These are phyloP conservation scores for Lottia gigantea DNA, from an alignment of 2,888 invertebrate species.

Conservation along the genomic window DNA sequence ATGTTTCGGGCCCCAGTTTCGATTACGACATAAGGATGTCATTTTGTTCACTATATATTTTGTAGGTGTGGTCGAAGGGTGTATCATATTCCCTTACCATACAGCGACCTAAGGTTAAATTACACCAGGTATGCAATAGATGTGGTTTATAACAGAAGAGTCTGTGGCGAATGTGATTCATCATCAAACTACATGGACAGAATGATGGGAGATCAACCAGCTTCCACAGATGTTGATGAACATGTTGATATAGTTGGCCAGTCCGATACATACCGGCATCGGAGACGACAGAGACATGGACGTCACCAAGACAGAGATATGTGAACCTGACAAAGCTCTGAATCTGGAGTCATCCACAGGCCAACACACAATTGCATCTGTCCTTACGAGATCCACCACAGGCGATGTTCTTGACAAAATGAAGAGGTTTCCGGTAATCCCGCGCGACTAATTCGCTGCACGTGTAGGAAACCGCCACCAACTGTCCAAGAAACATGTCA, in stretches of 20 bases:
- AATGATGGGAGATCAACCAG: conserved; percentile 30
- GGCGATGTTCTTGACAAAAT: conserved; percentile 1
- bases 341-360: conserved; percentile 1
- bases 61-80: conserved; percentile 56
- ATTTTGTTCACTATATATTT: conserved; percentile 8
- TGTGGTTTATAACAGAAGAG: conserved; percentile 28
- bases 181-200: not conserved
- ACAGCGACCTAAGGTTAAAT: conserved; percentile 34
- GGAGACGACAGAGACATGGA: conserved; percentile 16
- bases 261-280: conserved; percentile 1
- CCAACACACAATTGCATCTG: conserved; percentile 32
- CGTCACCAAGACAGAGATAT: not conserved
- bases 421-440: conserved; percentile 22
- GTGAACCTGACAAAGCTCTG: conserved; percentile 20
- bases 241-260: not conserved
- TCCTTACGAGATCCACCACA: conserved; percentile 5
- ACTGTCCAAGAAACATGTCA: conserved; percentile 24
- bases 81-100: conserved; percentile 52
- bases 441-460: conserved; percentile 14
- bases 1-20: too few species aligned
- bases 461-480: conserved; percentile 23
- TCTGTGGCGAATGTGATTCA: conserved; percentile 35
- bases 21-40: too few species aligned
- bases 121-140: conserved; percentile 36
- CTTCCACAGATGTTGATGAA: not conserved